Evolutionary conservation across 1,140 invertebrate species (phyloP).

Genomic region (Gyrodactylus bullatarudis): DNA sequence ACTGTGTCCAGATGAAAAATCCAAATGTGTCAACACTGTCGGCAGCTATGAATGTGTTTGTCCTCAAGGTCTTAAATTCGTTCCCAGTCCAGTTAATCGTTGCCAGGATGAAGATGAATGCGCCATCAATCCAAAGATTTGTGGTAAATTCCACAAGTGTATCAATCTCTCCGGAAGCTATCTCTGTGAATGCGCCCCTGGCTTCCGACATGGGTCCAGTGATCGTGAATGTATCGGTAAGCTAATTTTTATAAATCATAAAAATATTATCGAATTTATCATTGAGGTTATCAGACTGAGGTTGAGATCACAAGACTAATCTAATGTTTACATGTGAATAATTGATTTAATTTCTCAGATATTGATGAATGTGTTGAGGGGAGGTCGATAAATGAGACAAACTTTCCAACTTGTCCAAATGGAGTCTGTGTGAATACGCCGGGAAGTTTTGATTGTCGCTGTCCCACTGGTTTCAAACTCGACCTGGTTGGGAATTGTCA

Average conservation of each 20-base stretch:
- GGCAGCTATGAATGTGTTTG: neutral
- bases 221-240: neutral
- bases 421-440: slow-evolving; percentile 34
- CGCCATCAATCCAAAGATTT: slow-evolving; percentile 29
- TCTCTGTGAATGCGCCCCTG: neutral
- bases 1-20: neutral
- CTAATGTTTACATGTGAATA: neutral
- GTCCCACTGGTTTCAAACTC: slow-evolving; percentile 16
- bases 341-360: neutral
- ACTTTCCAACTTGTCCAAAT: neutral
- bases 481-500: slow-evolving; percentile 21
- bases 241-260: neutral
- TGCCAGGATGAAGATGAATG: slow-evolving; percentile 41
- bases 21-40: neutral
- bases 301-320: neutral
- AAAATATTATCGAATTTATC: neutral
- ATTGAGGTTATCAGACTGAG: neutral
- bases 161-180: neutral
- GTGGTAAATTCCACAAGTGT: slow-evolving; percentile 32
- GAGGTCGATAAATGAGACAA: neutral
- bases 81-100: neutral
- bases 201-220: neutral
- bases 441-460: slow-evolving; percentile 17
- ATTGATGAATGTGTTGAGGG: neutral
- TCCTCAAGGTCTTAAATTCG: neutral